phyloP scores from a whole-genome alignment of 2,113 vertebrate species.

The Hemibagrus wyckioides region DNA sequence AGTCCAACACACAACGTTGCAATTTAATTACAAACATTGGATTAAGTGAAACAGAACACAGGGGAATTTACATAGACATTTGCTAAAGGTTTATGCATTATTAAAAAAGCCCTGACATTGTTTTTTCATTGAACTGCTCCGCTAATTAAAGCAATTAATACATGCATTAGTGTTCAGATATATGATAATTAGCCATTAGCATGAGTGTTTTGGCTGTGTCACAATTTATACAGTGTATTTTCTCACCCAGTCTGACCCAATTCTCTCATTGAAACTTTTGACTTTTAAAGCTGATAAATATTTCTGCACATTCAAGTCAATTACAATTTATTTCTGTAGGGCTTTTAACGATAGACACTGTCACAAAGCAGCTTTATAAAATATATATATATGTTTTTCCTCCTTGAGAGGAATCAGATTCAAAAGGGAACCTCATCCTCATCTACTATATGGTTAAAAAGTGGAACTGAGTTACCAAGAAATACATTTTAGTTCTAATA shows the following conservation, averaged over 20 bases:
- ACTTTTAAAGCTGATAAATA: neutral
- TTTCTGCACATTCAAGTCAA: neutral
- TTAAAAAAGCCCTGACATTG: constrained; percentile 71
- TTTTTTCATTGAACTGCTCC: constrained; percentile 77
- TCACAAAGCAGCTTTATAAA: neutral
- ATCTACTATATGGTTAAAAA: too few relatives aligned
- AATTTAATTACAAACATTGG: constrained; percentile 76
- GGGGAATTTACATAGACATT: constrained; percentile 64
- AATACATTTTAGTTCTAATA: too few relatives aligned
- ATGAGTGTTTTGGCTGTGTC: constrained; percentile 50
- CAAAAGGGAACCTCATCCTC: too few relatives aligned
- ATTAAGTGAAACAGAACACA: constrained; percentile 74
- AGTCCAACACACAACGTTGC: constrained; percentile 75
- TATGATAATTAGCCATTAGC: constrained; percentile 73
- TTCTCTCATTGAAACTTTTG: constrained; percentile 8
- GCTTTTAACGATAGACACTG: neutral
- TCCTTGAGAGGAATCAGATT: too few relatives aligned
- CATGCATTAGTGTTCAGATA: constrained; percentile 69
- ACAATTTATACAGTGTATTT: constrained; percentile 52
- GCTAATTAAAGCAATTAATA: constrained; percentile 79
- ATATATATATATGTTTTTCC: too few relatives aligned
- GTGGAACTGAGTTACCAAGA: too few relatives aligned
- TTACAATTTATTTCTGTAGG: too few relatives aligned
- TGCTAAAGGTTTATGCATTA: constrained; percentile 61
- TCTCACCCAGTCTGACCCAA: neutral